phyloP scores from a whole-genome alignment of 2,888 invertebrate species.

The Macrostomum cliftonense region DNA sequence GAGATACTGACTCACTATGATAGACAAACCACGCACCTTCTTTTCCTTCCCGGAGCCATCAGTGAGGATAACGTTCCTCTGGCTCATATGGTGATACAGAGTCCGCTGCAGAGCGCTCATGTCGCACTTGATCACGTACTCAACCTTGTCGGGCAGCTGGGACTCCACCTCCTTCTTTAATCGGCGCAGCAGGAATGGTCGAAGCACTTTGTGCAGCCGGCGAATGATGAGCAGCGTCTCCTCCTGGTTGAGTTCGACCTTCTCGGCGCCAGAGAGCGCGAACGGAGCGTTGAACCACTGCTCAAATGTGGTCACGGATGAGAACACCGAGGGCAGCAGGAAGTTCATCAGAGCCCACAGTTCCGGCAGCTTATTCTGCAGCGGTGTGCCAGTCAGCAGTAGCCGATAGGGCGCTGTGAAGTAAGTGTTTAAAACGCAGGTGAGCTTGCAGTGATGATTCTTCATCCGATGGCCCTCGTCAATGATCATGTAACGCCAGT shows the following conservation, averaged over 20 bases:
- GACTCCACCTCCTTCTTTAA: conserved; percentile 98
- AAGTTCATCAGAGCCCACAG: conserved; percentile 95
- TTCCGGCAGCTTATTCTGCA: conserved; percentile 92
- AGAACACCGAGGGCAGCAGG: conserved; percentile 89
- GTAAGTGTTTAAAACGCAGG: conserved; percentile 82
- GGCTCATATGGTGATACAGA: conserved; percentile 88
- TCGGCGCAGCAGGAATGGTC: conserved; percentile 84
- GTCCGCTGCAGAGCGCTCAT: conserved; percentile 90
- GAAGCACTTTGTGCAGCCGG: conserved; percentile 88
- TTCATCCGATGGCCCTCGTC: conserved; percentile 99
- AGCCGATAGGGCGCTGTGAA: conserved; percentile 85
- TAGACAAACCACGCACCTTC: conserved; percentile 45
- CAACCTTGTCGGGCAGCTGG: conserved; percentile 82
- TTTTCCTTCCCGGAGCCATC: conserved; percentile 81
- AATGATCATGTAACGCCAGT: conserved; percentile 99
- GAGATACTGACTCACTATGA: too few relatives aligned
- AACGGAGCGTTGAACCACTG: conserved; percentile 99
- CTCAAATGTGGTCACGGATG: conserved; percentile 91
- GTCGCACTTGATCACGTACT: conserved; percentile 95
- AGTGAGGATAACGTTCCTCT: conserved; percentile 75
- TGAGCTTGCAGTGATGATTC: conserved; percentile 97
- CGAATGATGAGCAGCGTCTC: conserved; percentile 97
- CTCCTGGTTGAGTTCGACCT: conserved; percentile 89
- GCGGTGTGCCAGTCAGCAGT: conserved; percentile 83
- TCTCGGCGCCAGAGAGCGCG: conserved; percentile 77